Conservation (phyloP, 2,113 vertebrate species). For the Speoplatyrhinus poulsoni region DNA sequence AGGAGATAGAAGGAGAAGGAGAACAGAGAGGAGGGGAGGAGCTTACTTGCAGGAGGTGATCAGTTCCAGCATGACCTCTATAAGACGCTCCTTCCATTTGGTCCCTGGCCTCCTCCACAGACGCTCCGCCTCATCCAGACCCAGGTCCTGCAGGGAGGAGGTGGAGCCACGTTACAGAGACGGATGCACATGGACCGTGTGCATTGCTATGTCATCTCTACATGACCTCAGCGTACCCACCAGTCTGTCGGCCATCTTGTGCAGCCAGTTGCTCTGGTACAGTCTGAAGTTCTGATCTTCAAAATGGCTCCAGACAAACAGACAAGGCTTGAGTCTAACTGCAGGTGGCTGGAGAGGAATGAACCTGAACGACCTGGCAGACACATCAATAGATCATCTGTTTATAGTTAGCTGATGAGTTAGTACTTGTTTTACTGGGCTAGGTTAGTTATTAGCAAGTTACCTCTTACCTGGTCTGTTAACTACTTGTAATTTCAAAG, state of each 20-base stretch:
- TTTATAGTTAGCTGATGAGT: neutral
- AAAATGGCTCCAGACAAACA: conserved; percentile 86
- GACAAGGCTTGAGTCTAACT: conserved; percentile 81
- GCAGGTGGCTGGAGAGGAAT: conserved; percentile 73
- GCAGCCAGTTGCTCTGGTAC: conserved; percentile 84
- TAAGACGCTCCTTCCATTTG: conserved; percentile 76
- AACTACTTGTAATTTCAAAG: no score
- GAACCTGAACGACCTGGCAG: conserved; percentile 84
- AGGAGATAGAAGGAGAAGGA: no score
- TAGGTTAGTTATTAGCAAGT: neutral
- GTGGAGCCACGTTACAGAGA: neutral
- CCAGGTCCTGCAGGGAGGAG: conserved; percentile 76
- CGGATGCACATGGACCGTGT: neutral
- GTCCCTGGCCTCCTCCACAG: conserved; percentile 78
- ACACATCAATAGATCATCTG: neutral
- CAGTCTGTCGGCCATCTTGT: conserved; percentile 89
- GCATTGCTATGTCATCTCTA: neutral
- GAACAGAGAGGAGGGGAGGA: neutral
- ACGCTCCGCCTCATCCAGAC: conserved; percentile 83
- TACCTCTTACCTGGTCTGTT: neutral
- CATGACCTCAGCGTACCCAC: conserved; percentile 56
- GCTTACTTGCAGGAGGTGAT: conserved; percentile 88
- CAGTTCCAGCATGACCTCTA: conserved; percentile 84
- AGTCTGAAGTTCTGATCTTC: conserved; percentile 90
- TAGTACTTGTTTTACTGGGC: no score